A percentile compares a stretch with the other conserved stretches of the same genome.
phyloP scores from a whole-genome alignment of 92 coral and sea anemone genomes.

The Parazoanthus swiftii region DNA sequence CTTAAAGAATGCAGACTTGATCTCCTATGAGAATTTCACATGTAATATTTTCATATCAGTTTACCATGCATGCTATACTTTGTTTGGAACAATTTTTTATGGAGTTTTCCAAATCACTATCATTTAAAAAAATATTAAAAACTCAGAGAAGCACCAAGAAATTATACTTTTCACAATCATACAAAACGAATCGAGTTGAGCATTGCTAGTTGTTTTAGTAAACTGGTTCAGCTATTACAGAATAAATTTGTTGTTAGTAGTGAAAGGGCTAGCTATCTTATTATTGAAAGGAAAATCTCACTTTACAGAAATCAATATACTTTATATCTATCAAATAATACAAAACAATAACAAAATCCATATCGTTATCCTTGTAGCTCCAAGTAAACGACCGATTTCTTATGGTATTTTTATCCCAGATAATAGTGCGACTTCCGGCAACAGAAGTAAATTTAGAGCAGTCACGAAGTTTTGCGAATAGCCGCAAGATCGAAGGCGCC shows the following conservation, averaged over 20 bases:
- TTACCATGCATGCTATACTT: background rate
- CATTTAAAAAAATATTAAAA: too few relatives aligned
- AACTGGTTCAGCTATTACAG: background rate
- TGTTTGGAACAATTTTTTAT: too few relatives aligned
- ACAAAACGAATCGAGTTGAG: too few relatives aligned
- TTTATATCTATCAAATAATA: background rate
- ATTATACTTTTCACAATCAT: background rate
- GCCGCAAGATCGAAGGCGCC: slow-evolving; percentile 24
- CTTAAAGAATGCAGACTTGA: background rate
- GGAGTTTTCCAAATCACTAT: background rate
- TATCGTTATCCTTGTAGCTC: background rate
- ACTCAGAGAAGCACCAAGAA: background rate
- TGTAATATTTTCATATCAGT: too few relatives aligned
- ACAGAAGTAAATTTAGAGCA: background rate
- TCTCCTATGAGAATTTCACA: background rate
- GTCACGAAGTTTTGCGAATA: background rate
- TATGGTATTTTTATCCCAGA: background rate
- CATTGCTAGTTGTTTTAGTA: background rate
- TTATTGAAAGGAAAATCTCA: background rate
- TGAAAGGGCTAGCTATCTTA: background rate
- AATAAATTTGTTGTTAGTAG: background rate
- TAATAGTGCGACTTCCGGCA: background rate
- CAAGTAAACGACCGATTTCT: background rate
- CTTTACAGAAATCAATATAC: background rate
- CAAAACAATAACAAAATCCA: slow-evolving; percentile 9